A percentile compares a stretch with the other conserved stretches of the same genome.
Conservation (phyloP, 92 coral and sea anemone species). For the Porites divaricata region DNA sequence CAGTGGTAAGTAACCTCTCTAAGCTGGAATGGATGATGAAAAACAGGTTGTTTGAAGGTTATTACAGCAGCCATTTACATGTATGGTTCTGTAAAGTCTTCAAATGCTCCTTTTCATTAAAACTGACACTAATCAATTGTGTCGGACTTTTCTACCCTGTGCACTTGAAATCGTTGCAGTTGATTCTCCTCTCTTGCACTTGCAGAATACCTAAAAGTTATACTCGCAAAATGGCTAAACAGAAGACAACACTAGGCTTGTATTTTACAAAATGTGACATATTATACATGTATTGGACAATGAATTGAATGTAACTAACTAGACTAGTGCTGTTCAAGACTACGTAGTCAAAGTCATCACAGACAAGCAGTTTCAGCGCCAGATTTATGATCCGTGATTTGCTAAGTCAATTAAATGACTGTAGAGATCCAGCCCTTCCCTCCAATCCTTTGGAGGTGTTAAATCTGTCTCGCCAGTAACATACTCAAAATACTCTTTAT, state of each 20-base stretch:
- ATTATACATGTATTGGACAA: background rate
- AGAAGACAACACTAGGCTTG: background rate
- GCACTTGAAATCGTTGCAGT: too few species aligned
- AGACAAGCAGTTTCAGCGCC: background rate
- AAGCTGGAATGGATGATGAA: too few species aligned
- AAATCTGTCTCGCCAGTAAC: slow-evolving; percentile 15
- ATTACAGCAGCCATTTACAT: too few species aligned
- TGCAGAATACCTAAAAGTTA: background rate
- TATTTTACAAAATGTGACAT: background rate
- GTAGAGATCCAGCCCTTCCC: slow-evolving; percentile 49
- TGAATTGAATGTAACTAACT: background rate
- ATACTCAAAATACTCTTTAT: slow-evolving; percentile 50
- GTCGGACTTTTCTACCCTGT: background rate
- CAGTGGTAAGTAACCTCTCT: too few species aligned
- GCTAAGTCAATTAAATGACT: slow-evolving; percentile 4
- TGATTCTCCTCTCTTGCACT: too few species aligned
- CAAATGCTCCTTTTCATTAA: background rate
- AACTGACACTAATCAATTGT: background rate
- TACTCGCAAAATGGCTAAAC: background rate
- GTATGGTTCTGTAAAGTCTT: background rate
- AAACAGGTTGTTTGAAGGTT: too few species aligned
- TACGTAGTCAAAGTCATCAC: background rate
- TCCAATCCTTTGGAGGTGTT: slow-evolving; percentile 37
- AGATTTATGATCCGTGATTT: slow-evolving; percentile 2
- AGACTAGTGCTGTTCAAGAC: background rate